Evolutionary conservation across 2,797 vertebrate species (phyloP).

Genomic region (Strix occidentalis): DNA sequence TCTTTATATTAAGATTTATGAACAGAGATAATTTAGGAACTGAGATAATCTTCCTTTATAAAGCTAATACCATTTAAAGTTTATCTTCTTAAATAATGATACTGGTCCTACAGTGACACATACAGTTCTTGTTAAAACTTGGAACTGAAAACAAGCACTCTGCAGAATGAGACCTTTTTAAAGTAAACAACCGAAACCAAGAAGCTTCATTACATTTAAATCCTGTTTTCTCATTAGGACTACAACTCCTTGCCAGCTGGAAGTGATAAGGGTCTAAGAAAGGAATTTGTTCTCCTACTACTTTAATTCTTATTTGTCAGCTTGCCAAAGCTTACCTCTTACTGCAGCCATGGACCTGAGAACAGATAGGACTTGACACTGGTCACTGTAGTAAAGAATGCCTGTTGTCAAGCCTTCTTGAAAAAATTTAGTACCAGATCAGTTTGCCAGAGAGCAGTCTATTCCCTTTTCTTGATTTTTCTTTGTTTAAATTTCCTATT

Average conservation of each 20-base stretch:
- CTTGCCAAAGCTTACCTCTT: conserved; percentile 34
- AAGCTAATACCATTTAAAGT: not conserved
- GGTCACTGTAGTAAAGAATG: not conserved
- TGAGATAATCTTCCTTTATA: not conserved
- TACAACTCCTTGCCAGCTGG: conserved; percentile 44
- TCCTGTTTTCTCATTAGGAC: conserved; percentile 55
- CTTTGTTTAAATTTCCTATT: not conserved
- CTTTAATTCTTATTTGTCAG: conserved; percentile 62
- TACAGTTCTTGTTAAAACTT: conserved; percentile 13
- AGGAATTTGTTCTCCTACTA: conserved; percentile 27
- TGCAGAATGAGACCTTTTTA: conserved; percentile 25
- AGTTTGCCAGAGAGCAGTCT: not conserved
- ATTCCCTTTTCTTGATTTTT: not conserved
- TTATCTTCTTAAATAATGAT: not conserved
- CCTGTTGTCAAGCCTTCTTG: conserved; percentile 10
- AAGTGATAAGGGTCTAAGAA: conserved; percentile 30
- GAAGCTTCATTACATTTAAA: conserved; percentile 50
- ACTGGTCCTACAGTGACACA: not conserved
- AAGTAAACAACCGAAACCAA: conserved; percentile 46
- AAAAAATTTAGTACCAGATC: not conserved
- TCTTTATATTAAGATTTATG: not conserved
- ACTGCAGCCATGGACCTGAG: not conserved
- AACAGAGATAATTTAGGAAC: not conserved
- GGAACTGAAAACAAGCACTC: conserved; percentile 9
- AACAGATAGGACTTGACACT: conserved; percentile 38